phyloP scores from a whole-genome alignment of 2,797 vertebrate species.

The Podarcis siculus region DNA sequence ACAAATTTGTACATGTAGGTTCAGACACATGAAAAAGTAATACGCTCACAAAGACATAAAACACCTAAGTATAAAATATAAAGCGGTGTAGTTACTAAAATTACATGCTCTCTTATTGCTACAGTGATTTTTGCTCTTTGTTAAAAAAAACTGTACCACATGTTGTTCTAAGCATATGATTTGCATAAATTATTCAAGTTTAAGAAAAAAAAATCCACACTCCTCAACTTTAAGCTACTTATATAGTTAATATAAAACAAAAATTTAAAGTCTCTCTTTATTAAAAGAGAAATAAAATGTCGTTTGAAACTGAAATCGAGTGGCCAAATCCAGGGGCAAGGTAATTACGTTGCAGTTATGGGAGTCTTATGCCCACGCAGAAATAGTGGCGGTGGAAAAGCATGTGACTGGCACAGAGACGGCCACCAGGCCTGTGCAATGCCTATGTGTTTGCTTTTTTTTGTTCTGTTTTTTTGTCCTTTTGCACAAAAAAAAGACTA shows the following conservation, averaged over 20 bases:
- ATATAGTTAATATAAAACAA: conserved; percentile 78
- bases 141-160: conserved; percentile 69
- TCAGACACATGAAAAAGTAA: conserved; percentile 76
- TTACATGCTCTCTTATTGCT: conserved; percentile 76
- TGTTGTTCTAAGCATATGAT: conserved; percentile 78
- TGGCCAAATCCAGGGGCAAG: conserved; percentile 69
- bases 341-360: conserved; percentile 50
- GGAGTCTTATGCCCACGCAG: conserved; percentile 56
- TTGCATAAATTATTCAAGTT: conserved; percentile 77
- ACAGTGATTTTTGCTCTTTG: conserved; percentile 80
- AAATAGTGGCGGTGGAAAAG: conserved; percentile 51
- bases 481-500: conserved; percentile 64
- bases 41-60: conserved; percentile 75
- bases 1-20: conserved; percentile 70
- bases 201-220: conserved; percentile 73
- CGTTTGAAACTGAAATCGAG: conserved; percentile 74
- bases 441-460: conserved; percentile 58
- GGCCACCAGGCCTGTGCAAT: conserved; percentile 58
- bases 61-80: conserved; percentile 74
- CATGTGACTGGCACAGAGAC: conserved; percentile 63
- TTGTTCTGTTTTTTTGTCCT: conserved; percentile 63
- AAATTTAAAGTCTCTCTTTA: conserved; percentile 69
- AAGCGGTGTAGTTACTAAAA: conserved; percentile 73
- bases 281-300: conserved; percentile 76
- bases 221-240: conserved; percentile 76